Conservation (phyloP, 1,140 invertebrate genomes). For the Riptortus pedestris region DNA sequence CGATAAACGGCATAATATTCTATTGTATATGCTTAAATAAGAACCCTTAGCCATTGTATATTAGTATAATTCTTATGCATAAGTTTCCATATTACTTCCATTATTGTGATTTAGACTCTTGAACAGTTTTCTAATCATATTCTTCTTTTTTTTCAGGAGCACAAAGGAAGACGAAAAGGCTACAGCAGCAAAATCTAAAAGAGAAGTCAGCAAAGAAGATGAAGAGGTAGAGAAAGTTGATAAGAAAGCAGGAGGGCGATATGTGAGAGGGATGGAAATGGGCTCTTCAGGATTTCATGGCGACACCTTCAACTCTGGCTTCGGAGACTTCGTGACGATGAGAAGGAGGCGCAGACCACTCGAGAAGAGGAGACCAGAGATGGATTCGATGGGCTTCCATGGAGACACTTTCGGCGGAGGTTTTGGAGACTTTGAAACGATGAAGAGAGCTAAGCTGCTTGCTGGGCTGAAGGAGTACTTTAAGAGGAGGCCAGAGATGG, state of each 20-base stretch:
- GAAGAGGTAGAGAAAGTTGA: conserved; percentile 5
- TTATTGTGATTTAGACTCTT: too few species aligned
- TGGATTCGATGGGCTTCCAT: conserved; percentile 34
- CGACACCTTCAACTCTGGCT: conserved; percentile 40
- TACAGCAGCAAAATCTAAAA: neutral
- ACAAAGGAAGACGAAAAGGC: neutral
- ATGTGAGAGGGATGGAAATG: conserved; percentile 31
- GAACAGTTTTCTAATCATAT: too few species aligned
- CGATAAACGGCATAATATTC: too few species aligned
- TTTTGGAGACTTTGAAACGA: conserved; percentile 39
- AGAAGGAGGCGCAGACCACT: conserved; percentile 35
- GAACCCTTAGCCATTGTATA: too few species aligned
- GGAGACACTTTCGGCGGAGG: conserved; percentile 37
- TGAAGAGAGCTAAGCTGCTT: conserved; percentile 32
- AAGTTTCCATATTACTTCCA: too few species aligned
- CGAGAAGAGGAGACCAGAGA: conserved; percentile 34
- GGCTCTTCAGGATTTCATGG: conserved; percentile 37
- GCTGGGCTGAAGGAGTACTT: conserved; percentile 37
- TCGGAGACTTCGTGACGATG: conserved; percentile 36
- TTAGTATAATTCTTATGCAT: too few species aligned
- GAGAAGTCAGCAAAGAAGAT: neutral
- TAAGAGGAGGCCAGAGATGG: conserved; percentile 32
- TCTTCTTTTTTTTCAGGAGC: conserved; percentile 1
- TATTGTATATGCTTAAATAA: too few species aligned
- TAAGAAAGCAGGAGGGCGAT: conserved; percentile 23